Base-by-base conservation (phyloP, 2,797 vertebrate genomes). In the Silurus aristotelis region DNA sequence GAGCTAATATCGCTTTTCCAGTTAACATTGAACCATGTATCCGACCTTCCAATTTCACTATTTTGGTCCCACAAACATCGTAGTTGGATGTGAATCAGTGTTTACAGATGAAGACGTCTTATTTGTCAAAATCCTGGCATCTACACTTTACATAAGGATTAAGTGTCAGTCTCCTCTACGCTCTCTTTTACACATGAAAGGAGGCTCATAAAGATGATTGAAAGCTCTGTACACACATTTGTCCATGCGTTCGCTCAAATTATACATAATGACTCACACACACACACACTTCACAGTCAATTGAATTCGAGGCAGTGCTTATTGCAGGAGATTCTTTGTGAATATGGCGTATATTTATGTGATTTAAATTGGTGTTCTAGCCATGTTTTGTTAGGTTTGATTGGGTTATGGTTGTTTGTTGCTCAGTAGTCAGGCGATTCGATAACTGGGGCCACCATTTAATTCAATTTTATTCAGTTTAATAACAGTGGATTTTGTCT, bases 111-210 rank as follows among this genome's bases (percentile, higher is more conserved):
- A 86, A 61, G 85, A 84, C 87, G 77, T 88, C 85, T 73, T 56
- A 48, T 83, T 61, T 83, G 82, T 83, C 68, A 83, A 73, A 83
- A 89, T 70, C 27, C 64, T 20, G 52, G 79, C 83, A 63, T 76
- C 43, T 88, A 89, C 88, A 89, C 55, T 80, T 88, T 86, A 82
- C 84, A 88, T 90, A 87, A 90, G 88, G 88, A 89, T 89, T 89
- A 91, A 87, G 56, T 61, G 52, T 63, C 58, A 73, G 19, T 70
- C 75, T 79, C 38, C n/a, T 67, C 15, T 38, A 10, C 25, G 43
- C 72, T 31, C 55, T 67, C 83, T 84, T 76, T 76, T 76, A 76
- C 84, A 84, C 79, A 83, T 83, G 83, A 48, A 60, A 86, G 73
- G 82, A 76, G 84, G 64, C 75, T 83, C 84, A 82, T 86, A 84